phyloP scores from a whole-genome alignment of 1,140 invertebrate species.

The Drosophila watanabei region DNA sequence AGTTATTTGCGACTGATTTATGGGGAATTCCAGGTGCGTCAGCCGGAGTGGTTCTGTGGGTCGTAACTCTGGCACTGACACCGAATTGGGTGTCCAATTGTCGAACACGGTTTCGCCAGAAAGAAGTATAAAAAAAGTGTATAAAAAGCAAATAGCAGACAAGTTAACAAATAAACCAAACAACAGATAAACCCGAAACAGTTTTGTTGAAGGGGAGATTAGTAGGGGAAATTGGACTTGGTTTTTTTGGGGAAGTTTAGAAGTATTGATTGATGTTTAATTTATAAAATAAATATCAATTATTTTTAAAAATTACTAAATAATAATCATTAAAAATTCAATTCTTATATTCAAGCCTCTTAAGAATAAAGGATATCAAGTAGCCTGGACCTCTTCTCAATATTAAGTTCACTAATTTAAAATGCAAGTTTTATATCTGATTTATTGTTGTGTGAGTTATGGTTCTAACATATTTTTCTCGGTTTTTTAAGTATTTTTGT shows the following conservation, averaged over 20 bases:
- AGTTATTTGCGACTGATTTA: conserved; percentile 81
- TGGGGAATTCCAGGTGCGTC: conserved; percentile 83
- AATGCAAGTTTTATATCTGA: conserved; percentile 19
- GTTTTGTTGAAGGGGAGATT: conserved; percentile 14
- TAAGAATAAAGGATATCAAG: background rate
- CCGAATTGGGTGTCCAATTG: conserved; percentile 45
- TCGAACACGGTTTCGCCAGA: conserved; percentile 44
- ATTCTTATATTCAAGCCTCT: background rate
- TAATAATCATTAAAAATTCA: no score
- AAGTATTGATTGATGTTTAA: background rate
- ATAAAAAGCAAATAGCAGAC: conserved; percentile 56
- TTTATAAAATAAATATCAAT: background rate
- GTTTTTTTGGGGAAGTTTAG: background rate
- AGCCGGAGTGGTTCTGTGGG: conserved; percentile 37
- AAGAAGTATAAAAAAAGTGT: conserved; percentile 52
- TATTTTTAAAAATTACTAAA: background rate
- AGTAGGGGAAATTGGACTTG: background rate
- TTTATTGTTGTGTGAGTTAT: conserved; percentile 62
- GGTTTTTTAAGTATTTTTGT: conserved; percentile 24
- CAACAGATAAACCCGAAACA: conserved; percentile 16
- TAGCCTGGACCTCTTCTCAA: background rate
- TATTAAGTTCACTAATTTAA: conserved; percentile 31
- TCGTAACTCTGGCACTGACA: conserved; percentile 23
- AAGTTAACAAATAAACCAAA: conserved; percentile 46
- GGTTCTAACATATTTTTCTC: conserved; percentile 46